These are phyloP conservation scores for Astropecten irregularis DNA, from an alignment of 53 echinoderm and acorn worm genomes.

Conservation along the genomic window DNA sequence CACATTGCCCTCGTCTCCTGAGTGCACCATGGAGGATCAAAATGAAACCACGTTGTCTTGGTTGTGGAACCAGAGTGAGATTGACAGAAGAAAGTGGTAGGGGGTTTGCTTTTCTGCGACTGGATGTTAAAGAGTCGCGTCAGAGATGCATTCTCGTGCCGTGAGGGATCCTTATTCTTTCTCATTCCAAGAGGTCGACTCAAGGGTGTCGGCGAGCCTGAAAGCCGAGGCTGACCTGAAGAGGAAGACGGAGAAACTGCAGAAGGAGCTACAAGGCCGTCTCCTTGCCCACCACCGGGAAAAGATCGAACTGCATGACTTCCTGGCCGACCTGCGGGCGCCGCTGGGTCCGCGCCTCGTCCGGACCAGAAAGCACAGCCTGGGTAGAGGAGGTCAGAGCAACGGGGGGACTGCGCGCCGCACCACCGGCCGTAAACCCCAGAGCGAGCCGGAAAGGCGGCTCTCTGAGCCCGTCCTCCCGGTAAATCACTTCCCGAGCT, in stretches of 20 bases:
- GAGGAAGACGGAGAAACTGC: constrained; percentile 24
- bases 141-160: not conserved
- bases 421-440: not conserved
- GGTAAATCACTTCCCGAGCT: constrained; percentile 10
- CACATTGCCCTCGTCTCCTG: no score
- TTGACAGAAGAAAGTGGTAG: no score
- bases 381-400: not conserved
- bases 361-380: constrained; percentile 14
- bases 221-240: constrained; percentile 13
- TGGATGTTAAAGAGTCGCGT: no score
- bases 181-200: constrained; percentile 25
- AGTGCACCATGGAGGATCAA: no score
- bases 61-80: no score
- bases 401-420: not conserved
- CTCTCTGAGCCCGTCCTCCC: not conserved
- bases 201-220: constrained; percentile 8
- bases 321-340: constrained; percentile 15
- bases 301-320: constrained; percentile 12
- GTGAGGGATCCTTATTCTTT: constrained; percentile 8
- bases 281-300: constrained; percentile 25
- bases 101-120: no score
- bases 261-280: constrained; percentile 17
- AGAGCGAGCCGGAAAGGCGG: not conserved
- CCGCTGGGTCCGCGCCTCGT: constrained; percentile 31
- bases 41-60: no score